Percentiles rank a stretch among this genome's conserved stretches.
Evolutionary conservation across 2,888 invertebrate species (phyloP).

Genomic region (Trachelus troglodyta): DNA sequence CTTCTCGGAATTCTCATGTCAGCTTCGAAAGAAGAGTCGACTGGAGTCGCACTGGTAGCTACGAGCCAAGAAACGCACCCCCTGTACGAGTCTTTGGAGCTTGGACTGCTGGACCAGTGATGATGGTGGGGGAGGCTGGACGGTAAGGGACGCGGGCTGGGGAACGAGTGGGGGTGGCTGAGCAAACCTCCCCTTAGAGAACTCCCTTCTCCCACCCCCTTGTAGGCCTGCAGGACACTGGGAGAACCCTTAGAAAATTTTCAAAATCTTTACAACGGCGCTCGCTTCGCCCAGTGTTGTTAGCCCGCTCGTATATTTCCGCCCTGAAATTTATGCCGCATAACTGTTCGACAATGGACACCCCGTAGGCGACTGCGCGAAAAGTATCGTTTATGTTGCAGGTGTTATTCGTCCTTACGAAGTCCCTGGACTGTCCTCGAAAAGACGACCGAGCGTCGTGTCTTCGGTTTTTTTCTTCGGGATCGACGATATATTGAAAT

Average conservation of each 20-base stretch:
- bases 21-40: background rate
- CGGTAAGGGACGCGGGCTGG: too few relatives aligned
- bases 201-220: slow-evolving; percentile 17
- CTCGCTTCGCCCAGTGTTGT: slow-evolving; percentile 22
- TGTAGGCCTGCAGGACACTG: slow-evolving; percentile 11
- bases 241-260: slow-evolving; percentile 14
- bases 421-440: too few relatives aligned
- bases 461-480: background rate
- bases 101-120: too few relatives aligned
- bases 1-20: slow-evolving; percentile 29
- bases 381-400: slow-evolving; percentile 1
- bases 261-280: slow-evolving; percentile 21
- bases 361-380: slow-evolving; percentile 5
- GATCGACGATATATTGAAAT: background rate
- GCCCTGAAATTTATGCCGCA: slow-evolving; percentile 32
- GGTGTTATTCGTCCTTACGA: slow-evolving; percentile 1
- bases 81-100: slow-evolving; percentile 3
- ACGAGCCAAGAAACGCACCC: background rate
- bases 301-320: slow-evolving; percentile 32
- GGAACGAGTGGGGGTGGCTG: slow-evolving; percentile 28
- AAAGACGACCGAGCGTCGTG: background rate
- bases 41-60: background rate
- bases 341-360: slow-evolving; percentile 30
- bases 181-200: slow-evolving; percentile 22
- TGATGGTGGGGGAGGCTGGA: background rate